These are phyloP conservation scores for Campoplex capitator DNA, from an alignment of 2,888 invertebrate genomes.

Conservation along the genomic window DNA sequence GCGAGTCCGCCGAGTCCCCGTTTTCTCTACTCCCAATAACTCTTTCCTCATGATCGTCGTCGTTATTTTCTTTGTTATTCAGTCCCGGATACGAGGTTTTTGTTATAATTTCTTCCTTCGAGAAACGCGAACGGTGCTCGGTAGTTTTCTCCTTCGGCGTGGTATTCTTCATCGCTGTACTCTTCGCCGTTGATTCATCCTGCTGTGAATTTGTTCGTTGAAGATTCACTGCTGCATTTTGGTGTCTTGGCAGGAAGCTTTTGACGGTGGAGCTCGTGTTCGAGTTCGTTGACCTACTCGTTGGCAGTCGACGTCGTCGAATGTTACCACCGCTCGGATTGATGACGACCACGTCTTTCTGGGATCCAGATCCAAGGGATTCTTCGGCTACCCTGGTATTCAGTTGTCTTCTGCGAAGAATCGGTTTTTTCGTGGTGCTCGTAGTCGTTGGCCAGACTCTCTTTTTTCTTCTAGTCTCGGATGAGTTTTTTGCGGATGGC, in stretches of 20 bases:
- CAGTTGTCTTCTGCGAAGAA: slow-evolving; percentile 21
- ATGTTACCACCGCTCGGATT: slow-evolving; percentile 28
- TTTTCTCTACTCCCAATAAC: slow-evolving; percentile 18
- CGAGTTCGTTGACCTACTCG: slow-evolving; percentile 44
- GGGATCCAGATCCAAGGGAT: slow-evolving; percentile 29
- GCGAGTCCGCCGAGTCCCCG: slow-evolving; percentile 7
- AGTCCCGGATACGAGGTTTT: slow-evolving; percentile 73
- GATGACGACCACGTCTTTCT: slow-evolving; percentile 7
- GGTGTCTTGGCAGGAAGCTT: slow-evolving; percentile 54
- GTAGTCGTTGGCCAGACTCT: slow-evolving; percentile 48
- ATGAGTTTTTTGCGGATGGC: slow-evolving; percentile 1
- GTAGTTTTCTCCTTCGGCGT: slow-evolving; percentile 72
- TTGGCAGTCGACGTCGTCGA: slow-evolving; percentile 57
- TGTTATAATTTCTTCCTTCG: slow-evolving; percentile 76
- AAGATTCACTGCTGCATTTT: slow-evolving; percentile 27
- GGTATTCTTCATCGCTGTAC: slow-evolving; percentile 31
- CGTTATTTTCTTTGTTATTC: slow-evolving; percentile 27
- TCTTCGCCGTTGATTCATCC: slow-evolving; percentile 47
- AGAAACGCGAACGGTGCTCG: slow-evolving; percentile 76
- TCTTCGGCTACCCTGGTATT: background rate
- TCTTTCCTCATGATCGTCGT: slow-evolving; percentile 1
- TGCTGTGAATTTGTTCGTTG: background rate
- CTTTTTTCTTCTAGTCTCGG: slow-evolving; percentile 9
- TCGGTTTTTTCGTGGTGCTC: slow-evolving; percentile 43
- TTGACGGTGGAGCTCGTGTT: slow-evolving; percentile 34